Evolutionary conservation across 1,140 invertebrate genomes (phyloP), one percentile per base, ranked within the genome.

Genomic region (Rhopalosiphum maidis): DNA sequence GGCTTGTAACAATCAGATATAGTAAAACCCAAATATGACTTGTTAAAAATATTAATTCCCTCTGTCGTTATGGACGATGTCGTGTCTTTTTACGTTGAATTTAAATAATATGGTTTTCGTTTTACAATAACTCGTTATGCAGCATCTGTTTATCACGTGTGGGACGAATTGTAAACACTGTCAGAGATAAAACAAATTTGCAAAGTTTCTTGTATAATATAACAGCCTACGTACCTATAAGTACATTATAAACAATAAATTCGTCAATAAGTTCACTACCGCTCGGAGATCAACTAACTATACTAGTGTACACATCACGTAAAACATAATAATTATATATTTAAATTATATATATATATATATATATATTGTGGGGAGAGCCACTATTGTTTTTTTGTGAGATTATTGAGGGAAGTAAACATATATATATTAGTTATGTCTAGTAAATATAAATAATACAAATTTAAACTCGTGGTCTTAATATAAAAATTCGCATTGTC

Each of bases 401-500:
- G 30, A n/a, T 68, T 68, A 68, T 68, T 15, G n/a, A 4, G 60
- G 25, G 15, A 68, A 68, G 23, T 68, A n/a, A n/a, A 68, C 1
- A 22, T n/a, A 22, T 35, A 22, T 35, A 30, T 18, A 51, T 51
- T 51, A 51, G 48, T 51, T 51, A 46, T 30, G 86, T 48, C 15
- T 8, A 88, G 51, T 46, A 88, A 88, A 88, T 46, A 88, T 18
- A 88, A 88, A 88, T 22, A 23, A 89, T 55, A 51, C 0, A 88
- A 48, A 88, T 48, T 30, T 54, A 90, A 90, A 90, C 6, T 3
- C 0, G 22, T 54, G 51, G 60, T 90, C 51, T 25, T 90, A 41
- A 22, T 51, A 90, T 41, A 41, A 30, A 15, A 90, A 55, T 90
- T 41, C 22, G 51, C 88, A 41, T 90, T 90, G 88, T 90, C 88